Evolutionary conservation across 2,797 vertebrate species (phyloP).

Genomic region (Siniperca obscura): DNA sequence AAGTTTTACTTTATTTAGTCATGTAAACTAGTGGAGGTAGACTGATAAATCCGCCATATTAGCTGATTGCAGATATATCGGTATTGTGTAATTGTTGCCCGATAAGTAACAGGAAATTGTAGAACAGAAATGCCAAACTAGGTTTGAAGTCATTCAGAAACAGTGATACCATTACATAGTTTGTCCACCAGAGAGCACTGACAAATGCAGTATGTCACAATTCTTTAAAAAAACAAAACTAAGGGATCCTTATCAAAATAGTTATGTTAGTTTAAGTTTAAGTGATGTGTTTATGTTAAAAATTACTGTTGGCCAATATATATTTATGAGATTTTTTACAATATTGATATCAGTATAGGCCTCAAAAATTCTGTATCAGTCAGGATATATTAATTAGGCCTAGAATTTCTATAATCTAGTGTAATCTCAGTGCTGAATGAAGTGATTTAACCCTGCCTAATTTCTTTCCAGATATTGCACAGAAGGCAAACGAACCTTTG

Average conservation of each 20-base stretch:
- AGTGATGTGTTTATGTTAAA: neutral
- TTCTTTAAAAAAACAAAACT: neutral
- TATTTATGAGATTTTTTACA: neutral
- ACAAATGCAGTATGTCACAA: neutral
- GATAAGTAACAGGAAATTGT: neutral
- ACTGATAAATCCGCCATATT: neutral
- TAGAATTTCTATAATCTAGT: accelerated
- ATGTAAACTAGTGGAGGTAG: neutral
- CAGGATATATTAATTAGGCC: neutral
- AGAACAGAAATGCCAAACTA: neutral
- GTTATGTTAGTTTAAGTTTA: neutral
- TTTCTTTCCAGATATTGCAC: constrained; percentile 90
- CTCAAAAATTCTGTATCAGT: neutral
- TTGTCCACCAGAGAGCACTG: constrained; percentile 21
- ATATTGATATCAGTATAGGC: neutral
- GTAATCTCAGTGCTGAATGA: neutral
- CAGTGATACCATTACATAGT: neutral
- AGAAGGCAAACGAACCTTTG: constrained; percentile 95
- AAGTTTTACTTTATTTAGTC: neutral
- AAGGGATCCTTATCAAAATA: neutral
- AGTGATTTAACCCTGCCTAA: neutral
- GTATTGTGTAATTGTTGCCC: neutral
- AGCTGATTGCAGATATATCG: neutral
- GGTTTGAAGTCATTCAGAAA: neutral
- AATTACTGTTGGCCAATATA: neutral